phyloP scores from a whole-genome alignment of 1,140 invertebrate genomes.

The Sinella curviseta region DNA sequence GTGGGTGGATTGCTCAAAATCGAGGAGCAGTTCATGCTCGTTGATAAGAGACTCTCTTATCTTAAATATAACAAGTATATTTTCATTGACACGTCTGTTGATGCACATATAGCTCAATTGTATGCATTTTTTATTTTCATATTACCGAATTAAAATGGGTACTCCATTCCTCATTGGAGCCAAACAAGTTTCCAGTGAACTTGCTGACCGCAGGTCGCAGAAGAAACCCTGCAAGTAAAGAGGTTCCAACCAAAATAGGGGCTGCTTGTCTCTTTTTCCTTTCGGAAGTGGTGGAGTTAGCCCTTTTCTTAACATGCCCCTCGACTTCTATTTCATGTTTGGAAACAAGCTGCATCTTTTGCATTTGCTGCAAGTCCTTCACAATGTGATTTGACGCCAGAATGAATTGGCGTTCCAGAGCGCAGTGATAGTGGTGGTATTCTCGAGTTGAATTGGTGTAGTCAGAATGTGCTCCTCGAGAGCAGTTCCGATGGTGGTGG shows the following conservation, averaged over 20 bases:
- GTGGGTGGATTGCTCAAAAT: neutral
- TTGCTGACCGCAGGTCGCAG: neutral
- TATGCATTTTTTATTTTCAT: too few species aligned
- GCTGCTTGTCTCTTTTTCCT: neutral
- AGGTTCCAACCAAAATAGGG: neutral
- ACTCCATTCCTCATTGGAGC: neutral
- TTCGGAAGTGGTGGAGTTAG: neutral
- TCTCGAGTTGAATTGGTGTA: neutral
- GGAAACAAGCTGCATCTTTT: neutral
- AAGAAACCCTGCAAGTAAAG: neutral
- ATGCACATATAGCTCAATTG: too few species aligned
- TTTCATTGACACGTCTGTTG: neutral
- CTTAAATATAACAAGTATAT: neutral
- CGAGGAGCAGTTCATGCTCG: neutral
- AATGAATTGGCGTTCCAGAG: neutral
- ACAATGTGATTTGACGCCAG: neutral
- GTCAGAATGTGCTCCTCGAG: neutral
- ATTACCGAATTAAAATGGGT: slow-evolving; percentile 7
- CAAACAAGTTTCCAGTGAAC: neutral
- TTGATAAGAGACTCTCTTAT: neutral
- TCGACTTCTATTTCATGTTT: neutral
- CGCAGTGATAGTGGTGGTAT: neutral
- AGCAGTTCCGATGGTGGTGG: neutral
- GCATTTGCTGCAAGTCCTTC: neutral
- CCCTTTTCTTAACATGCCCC: neutral